phyloP scores from a whole-genome alignment of 2,797 vertebrate genomes.

The Catamblyrhynchus diadema region DNA sequence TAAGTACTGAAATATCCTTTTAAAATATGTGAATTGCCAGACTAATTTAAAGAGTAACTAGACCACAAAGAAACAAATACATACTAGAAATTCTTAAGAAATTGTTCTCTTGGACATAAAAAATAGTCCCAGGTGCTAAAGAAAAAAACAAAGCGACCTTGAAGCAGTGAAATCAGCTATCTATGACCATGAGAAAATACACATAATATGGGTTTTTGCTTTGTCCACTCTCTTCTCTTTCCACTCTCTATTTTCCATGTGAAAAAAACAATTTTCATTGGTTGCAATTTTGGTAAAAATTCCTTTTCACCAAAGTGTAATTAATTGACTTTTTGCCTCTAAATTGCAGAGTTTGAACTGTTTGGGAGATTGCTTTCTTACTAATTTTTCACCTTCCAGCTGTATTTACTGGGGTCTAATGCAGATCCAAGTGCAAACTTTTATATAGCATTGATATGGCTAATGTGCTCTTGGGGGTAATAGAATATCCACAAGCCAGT shows the following conservation, averaged over 20 bases:
- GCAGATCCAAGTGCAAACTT: neutral
- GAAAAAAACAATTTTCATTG: neutral
- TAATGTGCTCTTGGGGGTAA: neutral
- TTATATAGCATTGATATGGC: neutral
- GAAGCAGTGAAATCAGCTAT: neutral
- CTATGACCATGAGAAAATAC: neutral
- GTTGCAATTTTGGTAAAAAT: neutral
- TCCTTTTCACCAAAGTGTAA: neutral
- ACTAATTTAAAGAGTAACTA: neutral
- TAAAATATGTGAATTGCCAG: neutral
- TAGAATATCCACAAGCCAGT: neutral
- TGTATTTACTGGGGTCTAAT: neutral
- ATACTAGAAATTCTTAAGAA: neutral
- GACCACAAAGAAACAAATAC: neutral
- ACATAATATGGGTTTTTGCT: neutral
- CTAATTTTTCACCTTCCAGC: neutral
- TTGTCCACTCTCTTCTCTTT: neutral
- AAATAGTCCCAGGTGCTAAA: neutral
- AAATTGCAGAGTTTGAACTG: neutral
- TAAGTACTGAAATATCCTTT: neutral
- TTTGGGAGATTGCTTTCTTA: neutral
- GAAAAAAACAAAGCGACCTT: neutral
- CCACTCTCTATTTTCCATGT: neutral
- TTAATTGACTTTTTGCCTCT: neutral
- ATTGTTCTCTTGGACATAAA: neutral